phyloP scores from a whole-genome alignment of 35 echinoderm and acorn worm genomes.

The Hemicentrotus pulcherrimus region DNA sequence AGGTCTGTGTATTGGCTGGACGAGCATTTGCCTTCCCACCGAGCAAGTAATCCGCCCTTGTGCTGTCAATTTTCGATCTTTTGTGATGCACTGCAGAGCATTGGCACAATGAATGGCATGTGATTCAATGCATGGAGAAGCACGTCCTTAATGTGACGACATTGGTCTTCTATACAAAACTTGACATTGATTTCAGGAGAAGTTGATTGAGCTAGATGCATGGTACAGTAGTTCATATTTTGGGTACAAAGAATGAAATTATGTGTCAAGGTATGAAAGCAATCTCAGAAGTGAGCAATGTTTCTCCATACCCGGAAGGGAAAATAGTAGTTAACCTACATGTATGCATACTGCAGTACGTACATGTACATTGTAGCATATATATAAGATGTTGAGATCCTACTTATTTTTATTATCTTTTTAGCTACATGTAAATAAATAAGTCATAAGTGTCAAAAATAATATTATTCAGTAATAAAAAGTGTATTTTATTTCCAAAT shows the following conservation, averaged over 20 bases:
- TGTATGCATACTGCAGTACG: too few relatives aligned
- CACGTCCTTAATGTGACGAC: neutral
- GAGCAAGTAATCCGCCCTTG: neutral
- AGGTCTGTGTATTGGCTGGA: neutral
- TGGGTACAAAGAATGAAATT: neutral
- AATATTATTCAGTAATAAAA: too few relatives aligned
- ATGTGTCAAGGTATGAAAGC: neutral
- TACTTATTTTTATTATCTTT: too few relatives aligned
- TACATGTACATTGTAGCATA: too few relatives aligned
- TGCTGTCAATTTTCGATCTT: constrained; percentile 3
- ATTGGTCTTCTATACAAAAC: neutral
- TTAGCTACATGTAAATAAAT: too few relatives aligned
- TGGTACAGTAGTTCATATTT: neutral
- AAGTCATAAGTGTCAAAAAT: too few relatives aligned
- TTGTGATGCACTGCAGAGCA: neutral
- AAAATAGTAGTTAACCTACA: too few relatives aligned
- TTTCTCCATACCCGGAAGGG: too few relatives aligned
- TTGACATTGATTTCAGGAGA: neutral
- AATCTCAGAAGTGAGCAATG: neutral
- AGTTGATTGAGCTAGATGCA: neutral
- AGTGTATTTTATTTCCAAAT: too few relatives aligned
- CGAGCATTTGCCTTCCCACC: neutral
- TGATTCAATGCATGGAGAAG: neutral
- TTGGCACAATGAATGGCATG: neutral
- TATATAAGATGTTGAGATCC: too few relatives aligned